Conservation (phyloP, 1,140 invertebrate genomes). For the Musca domestica region DNA sequence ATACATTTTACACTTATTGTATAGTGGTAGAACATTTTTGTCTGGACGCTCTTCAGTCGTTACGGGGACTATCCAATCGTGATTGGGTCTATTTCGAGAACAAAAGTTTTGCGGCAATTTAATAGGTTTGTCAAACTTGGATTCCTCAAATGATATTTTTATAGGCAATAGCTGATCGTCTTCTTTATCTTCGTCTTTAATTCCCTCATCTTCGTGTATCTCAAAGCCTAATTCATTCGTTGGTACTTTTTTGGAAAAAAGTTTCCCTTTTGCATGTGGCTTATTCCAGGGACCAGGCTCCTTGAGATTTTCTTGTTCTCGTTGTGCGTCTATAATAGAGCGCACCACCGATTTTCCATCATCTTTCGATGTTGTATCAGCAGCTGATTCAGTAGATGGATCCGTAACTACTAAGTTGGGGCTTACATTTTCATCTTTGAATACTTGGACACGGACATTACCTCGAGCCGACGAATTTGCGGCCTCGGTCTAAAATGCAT, state of each 20-base stretch:
- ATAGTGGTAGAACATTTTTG: constrained; percentile 33
- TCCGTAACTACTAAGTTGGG: constrained; percentile 25
- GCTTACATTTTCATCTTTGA: constrained; percentile 43
- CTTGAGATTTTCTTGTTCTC: constrained; percentile 58
- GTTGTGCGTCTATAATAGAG: constrained; percentile 59
- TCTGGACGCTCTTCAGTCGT: constrained; percentile 41
- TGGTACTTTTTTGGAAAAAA: constrained; percentile 30
- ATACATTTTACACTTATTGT: constrained; percentile 46
- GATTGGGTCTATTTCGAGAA: constrained; percentile 32
- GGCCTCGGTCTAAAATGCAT: constrained; percentile 27
- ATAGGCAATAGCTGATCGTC: constrained; percentile 34
- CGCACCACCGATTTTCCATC: constrained; percentile 31
- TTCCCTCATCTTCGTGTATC: constrained; percentile 44
- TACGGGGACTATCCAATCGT: constrained; percentile 40
- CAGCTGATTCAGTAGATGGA: not conserved
- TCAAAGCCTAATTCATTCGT: constrained; percentile 36
- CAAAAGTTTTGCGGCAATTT: constrained; percentile 36
- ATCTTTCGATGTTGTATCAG: not conserved
- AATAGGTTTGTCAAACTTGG: constrained; percentile 37
- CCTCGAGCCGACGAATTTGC: constrained; percentile 26
- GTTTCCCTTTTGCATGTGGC: constrained; percentile 39
- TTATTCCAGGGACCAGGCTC: constrained; percentile 67
- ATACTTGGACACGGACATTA: constrained; percentile 39
- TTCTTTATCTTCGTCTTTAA: constrained; percentile 36
- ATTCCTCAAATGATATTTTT: constrained; percentile 27